These are phyloP conservation scores for Standfussiana lucernea DNA, from an alignment of 2,888 invertebrate genomes.

Conservation along the genomic window DNA sequence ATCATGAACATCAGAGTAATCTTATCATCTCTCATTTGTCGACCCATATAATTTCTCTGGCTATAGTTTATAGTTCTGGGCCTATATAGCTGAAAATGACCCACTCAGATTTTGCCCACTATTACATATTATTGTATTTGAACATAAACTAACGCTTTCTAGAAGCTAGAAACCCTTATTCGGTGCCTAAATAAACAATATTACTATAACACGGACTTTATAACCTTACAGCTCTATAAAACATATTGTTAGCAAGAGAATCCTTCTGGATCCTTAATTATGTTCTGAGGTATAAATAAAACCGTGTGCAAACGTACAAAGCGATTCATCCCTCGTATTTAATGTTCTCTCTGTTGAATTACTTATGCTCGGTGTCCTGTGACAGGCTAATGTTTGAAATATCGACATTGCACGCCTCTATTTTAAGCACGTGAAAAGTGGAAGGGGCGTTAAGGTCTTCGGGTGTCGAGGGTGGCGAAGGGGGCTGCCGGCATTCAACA, in stretches of 20 bases:
- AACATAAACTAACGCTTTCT: constrained; percentile 27
- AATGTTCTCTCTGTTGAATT: constrained; percentile 65
- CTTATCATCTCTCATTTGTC: constrained; percentile 8
- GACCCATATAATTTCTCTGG: constrained; percentile 4
- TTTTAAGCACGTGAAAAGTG: constrained; percentile 90
- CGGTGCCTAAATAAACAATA: constrained; percentile 45
- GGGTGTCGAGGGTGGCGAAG: constrained; percentile 76
- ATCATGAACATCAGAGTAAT: neutral
- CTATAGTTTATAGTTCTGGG: constrained; percentile 5
- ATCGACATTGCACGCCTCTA: constrained; percentile 89
- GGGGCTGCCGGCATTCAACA: constrained; percentile 88
- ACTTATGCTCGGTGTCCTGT: constrained; percentile 80
- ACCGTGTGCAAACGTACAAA: constrained; percentile 51
- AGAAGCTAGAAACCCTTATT: constrained; percentile 12
- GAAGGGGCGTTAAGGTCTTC: constrained; percentile 81
- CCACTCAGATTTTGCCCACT: constrained; percentile 12
- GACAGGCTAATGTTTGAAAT: constrained; percentile 87
- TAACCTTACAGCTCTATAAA: constrained; percentile 41
- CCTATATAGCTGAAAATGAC: constrained; percentile 14
- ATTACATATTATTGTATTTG: constrained; percentile 12
- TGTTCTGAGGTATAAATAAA: constrained; percentile 48
- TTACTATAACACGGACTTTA: constrained; percentile 34
- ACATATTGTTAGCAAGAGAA: constrained; percentile 48
- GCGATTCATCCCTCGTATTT: constrained; percentile 55
- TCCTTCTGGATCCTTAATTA: constrained; percentile 47